Base-by-base conservation (phyloP, 2,113 vertebrate species). In the Stercorarius parasiticus region DNA sequence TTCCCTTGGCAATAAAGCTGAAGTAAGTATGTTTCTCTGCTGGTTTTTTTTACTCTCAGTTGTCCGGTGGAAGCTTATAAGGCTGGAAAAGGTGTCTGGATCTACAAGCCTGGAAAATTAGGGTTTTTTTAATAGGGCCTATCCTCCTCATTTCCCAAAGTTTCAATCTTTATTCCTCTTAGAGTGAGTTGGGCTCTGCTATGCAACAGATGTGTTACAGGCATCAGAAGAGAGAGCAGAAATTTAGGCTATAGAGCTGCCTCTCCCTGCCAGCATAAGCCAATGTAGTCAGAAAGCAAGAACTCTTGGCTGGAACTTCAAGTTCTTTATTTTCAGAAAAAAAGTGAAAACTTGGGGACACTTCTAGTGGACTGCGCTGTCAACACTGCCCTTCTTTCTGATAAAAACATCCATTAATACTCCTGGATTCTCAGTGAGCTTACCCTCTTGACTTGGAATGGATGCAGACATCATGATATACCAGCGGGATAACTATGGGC, bases 1-100 rank as follows among this genome's bases (percentile, higher is more conserved):
- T 99, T 88, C 99, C 99, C 23, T 98, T 99, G 96, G 98, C 99
- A 90, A 98, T 99, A 96, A 99, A 99, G 93, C 98, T 99, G 27
- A 99, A 99, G 99, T 99, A 98, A 98, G 99, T 98, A 73, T 16
- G 26, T 70, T 61, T 61, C 64, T 77, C 71, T 91, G 38, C 71
- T 96, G 8, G 25, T 50, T 15, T 61, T 79, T 92, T 82, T 88
- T 29, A 87, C 26, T 84, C 73, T 64, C 22, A 23, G 13, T 67
- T 87, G 23, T 56, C 43, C 1, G 2, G 15, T 49, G 30, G 36
- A 49, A 30, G 21, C 15, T 56, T 66, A 32, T 50, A 52, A 52
- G 5, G 3, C 40, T 79, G 36, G 47, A n/a, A n/a, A n/a, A 23
- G 19, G 56, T 49, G 7, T 53, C n/a, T 73, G 58, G 43, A 74